These are phyloP conservation scores for Drosophila fuyamai DNA, from an alignment of 1,140 invertebrate species.

Conservation along the genomic window DNA sequence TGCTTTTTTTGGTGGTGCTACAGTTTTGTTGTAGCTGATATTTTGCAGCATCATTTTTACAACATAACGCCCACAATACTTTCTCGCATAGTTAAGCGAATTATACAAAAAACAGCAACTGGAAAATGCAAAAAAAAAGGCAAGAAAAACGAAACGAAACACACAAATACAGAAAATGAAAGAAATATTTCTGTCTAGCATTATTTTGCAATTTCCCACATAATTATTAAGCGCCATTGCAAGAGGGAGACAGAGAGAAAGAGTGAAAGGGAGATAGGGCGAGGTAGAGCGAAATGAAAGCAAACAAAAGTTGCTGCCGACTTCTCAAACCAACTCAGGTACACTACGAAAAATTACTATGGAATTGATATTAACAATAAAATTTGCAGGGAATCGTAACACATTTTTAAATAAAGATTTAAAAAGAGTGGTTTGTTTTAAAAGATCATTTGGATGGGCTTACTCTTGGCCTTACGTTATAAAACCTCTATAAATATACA, in stretches of 20 bases:
- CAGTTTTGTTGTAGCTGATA: constrained; percentile 10
- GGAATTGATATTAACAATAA: neutral
- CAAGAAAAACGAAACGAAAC: constrained; percentile 34
- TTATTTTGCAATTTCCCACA: constrained; percentile 78
- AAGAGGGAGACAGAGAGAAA: neutral
- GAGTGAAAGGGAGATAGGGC: constrained; percentile 18
- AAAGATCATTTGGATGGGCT: no score
- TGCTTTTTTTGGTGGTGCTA: constrained; percentile 19
- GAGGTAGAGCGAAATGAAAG: constrained; percentile 45
- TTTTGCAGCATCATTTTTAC: constrained; percentile 50
- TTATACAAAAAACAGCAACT: constrained; percentile 33
- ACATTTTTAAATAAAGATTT: no score
- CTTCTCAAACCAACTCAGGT: neutral
- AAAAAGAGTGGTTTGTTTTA: no score
- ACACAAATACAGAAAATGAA: constrained; percentile 22
- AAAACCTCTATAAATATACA: no score
- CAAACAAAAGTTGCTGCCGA: constrained; percentile 34
- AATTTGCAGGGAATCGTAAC: no score
- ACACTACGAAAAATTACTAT: neutral
- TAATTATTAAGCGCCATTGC: constrained; percentile 71
- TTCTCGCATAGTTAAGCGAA: constrained; percentile 74
- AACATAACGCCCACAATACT: constrained; percentile 74
- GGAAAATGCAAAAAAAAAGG: constrained; percentile 43
- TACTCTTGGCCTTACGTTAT: no score
- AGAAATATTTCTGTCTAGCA: constrained; percentile 75